Conservation (phyloP, 2,888 invertebrate genomes). For the Meteorus colon region DNA sequence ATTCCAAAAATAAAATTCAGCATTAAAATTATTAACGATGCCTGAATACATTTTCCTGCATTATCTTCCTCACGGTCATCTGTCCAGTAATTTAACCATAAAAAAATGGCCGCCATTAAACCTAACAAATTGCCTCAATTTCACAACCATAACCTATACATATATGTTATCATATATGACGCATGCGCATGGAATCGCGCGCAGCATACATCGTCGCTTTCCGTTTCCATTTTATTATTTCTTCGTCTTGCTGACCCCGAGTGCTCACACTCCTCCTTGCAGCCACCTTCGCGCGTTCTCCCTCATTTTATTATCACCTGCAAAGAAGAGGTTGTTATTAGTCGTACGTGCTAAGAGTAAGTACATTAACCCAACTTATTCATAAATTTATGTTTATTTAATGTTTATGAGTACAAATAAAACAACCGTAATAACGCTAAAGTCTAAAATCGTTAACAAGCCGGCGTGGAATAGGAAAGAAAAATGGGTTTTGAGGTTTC, state of each 20-base stretch:
- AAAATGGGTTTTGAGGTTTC: conserved; percentile 38
- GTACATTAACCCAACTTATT: conserved; percentile 47
- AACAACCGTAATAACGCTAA: background rate
- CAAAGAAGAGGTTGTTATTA: conserved; percentile 65
- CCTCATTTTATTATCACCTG: conserved; percentile 55
- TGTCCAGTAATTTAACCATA: too few relatives aligned
- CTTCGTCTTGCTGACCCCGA: conserved; percentile 64
- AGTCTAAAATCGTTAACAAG: background rate
- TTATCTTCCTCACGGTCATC: too few relatives aligned
- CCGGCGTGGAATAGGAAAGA: conserved; percentile 1
- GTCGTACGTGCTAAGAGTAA: conserved; percentile 68
- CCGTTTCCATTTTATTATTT: conserved; percentile 55
- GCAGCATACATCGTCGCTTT: conserved; percentile 43
- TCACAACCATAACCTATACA: background rate
- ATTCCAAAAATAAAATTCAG: too few relatives aligned
- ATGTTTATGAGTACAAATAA: too few relatives aligned
- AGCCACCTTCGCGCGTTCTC: conserved; percentile 59
- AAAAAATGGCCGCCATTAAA: too few relatives aligned
- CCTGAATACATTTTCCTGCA: too few relatives aligned
- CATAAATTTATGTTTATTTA: background rate
- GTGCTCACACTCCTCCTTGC: conserved; percentile 63
- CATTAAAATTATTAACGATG: too few relatives aligned
- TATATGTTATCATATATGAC: conserved; percentile 21
- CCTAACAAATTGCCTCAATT: too few relatives aligned
- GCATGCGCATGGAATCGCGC: conserved; percentile 44